Conservation (phyloP, 2,113 vertebrate genomes). For the Salvator merianae region DNA sequence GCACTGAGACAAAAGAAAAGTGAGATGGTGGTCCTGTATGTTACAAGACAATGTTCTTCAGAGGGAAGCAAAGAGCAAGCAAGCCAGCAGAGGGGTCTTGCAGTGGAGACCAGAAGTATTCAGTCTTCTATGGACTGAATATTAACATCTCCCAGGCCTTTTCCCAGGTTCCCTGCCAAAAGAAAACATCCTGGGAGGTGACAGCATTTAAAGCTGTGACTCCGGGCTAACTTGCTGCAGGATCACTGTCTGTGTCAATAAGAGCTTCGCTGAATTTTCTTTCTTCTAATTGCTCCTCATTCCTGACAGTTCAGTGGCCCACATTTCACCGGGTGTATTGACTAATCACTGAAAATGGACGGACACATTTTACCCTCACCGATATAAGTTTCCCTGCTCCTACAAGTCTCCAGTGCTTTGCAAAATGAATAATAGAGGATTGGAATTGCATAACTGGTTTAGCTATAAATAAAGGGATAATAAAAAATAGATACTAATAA, state of each 20-base stretch:
- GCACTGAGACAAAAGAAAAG: no score
- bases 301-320: neutral
- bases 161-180: neutral
- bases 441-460: slow-evolving; percentile 6
- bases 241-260: neutral
- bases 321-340: neutral
- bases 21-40: no score
- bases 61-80: no score
- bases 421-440: slow-evolving; percentile 18
- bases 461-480: slow-evolving; percentile 30
- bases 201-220: neutral
- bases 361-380: neutral
- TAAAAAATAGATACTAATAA: slow-evolving; percentile 37
- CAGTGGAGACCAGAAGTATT: no score
- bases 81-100: no score
- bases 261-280: neutral
- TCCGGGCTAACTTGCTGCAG: neutral
- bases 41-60: no score
- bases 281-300: neutral
- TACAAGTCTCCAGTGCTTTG: neutral
- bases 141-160: neutral
- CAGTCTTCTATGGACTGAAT: neutral
- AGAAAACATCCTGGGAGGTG: neutral
- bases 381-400: neutral
- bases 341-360: neutral